A percentile compares a stretch with the other conserved stretches of the same genome.
These are phyloP conservation scores for Eurystomus glaucurus DNA, from an alignment of 2,797 vertebrate genomes.

Conservation along the genomic window DNA sequence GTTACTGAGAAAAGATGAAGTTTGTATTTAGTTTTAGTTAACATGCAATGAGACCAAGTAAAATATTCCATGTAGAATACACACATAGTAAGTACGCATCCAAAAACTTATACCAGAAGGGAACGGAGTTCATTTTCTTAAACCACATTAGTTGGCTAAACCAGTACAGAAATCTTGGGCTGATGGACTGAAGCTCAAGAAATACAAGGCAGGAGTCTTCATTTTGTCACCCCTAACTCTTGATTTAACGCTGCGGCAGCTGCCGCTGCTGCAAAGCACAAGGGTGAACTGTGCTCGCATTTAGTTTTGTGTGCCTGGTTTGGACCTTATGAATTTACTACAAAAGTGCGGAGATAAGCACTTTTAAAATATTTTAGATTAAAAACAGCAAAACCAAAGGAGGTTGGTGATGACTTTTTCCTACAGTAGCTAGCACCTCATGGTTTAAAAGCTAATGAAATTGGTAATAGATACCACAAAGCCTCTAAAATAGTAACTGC, in stretches of 20 bases:
- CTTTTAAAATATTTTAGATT: not conserved
- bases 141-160: not conserved
- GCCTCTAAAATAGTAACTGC: slow-evolving; percentile 17
- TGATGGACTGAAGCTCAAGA: not conserved
- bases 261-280: not conserved
- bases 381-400: not conserved
- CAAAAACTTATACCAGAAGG: slow-evolving; percentile 22
- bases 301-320: not conserved
- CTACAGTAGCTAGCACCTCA: not conserved
- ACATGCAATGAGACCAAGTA: slow-evolving; percentile 51
- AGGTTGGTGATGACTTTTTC: not conserved
- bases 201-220: not conserved
- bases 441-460: not conserved
- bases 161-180: not conserved
- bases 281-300: not conserved
- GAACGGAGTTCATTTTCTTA: slow-evolving; percentile 9
- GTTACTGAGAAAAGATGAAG: slow-evolving; percentile 68
- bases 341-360: slow-evolving; percentile 24
- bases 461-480: not conserved
- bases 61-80: slow-evolving; percentile 53
- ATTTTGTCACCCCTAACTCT: not conserved
- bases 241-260: not conserved
- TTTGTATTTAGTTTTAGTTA: slow-evolving; percentile 65
- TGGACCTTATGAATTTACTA: not conserved
- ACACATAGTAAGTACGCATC: slow-evolving; percentile 26